Conservation (phyloP, 2,888 invertebrate species). For the Brachypterus glaber region DNA sequence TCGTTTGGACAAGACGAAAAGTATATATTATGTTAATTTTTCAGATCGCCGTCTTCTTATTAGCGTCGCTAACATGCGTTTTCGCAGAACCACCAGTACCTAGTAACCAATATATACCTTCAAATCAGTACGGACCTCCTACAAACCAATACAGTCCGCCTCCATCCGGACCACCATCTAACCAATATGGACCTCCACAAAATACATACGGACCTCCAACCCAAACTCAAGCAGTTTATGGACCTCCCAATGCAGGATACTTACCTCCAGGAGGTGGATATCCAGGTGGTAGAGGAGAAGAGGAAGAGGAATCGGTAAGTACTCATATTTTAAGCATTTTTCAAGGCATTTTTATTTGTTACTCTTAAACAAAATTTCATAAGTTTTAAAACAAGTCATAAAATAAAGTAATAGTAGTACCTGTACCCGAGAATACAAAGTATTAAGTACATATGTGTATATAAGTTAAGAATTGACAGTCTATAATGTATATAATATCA, state of each 20-base stretch:
- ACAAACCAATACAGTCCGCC: constrained; percentile 29
- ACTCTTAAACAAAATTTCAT: too few relatives aligned
- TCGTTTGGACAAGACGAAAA: too few relatives aligned
- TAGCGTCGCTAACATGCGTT: constrained; percentile 28
- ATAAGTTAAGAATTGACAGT: too few relatives aligned
- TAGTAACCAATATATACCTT: constrained; percentile 34
- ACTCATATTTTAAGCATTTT: too few relatives aligned
- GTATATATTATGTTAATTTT: constrained; percentile 12
- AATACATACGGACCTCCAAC: constrained; percentile 26
- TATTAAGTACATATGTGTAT: too few relatives aligned
- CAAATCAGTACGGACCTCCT: constrained; percentile 30
- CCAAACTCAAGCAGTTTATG: constrained; percentile 11
- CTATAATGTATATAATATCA: too few relatives aligned
- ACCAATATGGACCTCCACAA: constrained; percentile 24
- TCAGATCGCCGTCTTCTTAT: constrained; percentile 26
- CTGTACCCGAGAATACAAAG: too few relatives aligned
- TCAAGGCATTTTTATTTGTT: too few relatives aligned
- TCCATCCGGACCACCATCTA: constrained; percentile 25
- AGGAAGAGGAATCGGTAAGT: too few relatives aligned
- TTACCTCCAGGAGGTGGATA: constrained; percentile 16
- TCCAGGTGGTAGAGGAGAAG: constrained; percentile 17
- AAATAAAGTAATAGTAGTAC: too few relatives aligned
- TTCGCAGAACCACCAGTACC: constrained; percentile 38
- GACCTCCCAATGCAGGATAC: constrained; percentile 14
- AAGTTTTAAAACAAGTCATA: too few relatives aligned